A percentile compares a stretch with the other conserved stretches of the same genome.
phyloP scores from a whole-genome alignment of 2,888 invertebrate species.

The Microchrysa polita region DNA sequence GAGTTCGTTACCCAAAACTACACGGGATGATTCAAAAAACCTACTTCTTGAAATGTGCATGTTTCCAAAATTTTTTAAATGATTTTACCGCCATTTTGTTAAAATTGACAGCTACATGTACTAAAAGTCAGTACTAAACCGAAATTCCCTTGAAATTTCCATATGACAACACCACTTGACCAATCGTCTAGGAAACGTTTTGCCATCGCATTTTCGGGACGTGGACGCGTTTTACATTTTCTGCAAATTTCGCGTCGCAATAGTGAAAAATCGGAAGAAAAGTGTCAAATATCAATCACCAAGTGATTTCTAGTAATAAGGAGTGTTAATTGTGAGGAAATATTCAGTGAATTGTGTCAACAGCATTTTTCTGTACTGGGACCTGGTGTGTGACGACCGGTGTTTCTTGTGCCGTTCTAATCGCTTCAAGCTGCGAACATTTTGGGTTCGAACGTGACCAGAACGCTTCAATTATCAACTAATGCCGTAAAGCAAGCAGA shows the following conservation, averaged over 20 bases:
- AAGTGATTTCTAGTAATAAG: background rate
- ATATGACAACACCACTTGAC: background rate
- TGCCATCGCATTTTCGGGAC: background rate
- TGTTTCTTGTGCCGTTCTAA: too few species aligned
- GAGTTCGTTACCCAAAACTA: too few species aligned
- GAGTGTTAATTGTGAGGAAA: background rate
- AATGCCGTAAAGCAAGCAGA: background rate
- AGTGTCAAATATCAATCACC: background rate
- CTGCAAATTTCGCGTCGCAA: background rate
- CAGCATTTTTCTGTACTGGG: background rate
- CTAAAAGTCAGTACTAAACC: background rate
- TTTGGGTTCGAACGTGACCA: too few species aligned
- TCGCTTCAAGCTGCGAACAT: too few species aligned
- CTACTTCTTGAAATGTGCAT: too few species aligned
- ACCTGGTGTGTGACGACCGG: background rate
- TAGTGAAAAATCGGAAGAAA: background rate
- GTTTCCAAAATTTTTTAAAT: too few species aligned
- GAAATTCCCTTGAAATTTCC: background rate
- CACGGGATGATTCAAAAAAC: too few species aligned
- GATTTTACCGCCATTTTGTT: background rate
- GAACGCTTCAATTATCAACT: background rate
- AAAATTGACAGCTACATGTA: background rate
- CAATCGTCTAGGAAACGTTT: conserved; percentile 3
- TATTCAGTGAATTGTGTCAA: background rate
- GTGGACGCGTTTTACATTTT: background rate